Evolutionary conservation across 2,797 vertebrate genomes (phyloP).

Genomic region (Falco rusticolus): DNA sequence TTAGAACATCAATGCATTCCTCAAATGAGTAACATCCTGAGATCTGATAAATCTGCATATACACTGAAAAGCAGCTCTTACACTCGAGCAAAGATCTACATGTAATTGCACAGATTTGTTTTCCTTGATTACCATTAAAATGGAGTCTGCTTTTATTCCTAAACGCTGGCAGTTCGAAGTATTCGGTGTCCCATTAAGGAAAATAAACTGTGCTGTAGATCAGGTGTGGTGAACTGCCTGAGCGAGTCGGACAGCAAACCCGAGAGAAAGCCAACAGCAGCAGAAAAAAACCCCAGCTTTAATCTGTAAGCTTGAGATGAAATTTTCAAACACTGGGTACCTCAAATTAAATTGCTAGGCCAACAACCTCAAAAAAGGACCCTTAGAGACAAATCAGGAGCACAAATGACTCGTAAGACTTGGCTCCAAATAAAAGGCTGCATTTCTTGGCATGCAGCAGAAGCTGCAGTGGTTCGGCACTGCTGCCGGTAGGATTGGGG

Average conservation of each 20-base stretch:
- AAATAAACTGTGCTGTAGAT: neutral
- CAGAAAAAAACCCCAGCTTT: neutral
- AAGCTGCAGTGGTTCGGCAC: neutral
- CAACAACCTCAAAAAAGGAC: neutral
- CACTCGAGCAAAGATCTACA: neutral
- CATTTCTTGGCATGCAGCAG: rapidly evolving
- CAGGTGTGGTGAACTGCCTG: neutral
- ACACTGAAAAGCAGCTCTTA: neutral
- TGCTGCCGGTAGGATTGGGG: neutral
- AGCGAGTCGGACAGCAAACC: neutral
- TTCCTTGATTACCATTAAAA: neutral
- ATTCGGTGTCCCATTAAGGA: neutral
- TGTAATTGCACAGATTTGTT: neutral
- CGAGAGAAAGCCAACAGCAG: neutral
- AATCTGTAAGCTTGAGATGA: neutral
- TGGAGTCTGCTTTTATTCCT: neutral
- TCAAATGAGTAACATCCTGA: rapidly evolving
- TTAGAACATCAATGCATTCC: neutral
- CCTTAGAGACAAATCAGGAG: neutral
- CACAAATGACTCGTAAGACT: neutral
- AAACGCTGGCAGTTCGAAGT: neutral
- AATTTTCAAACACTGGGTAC: neutral
- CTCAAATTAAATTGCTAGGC: neutral
- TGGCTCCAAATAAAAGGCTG: neutral
- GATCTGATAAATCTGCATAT: neutral